phyloP scores from a whole-genome alignment of 2,113 vertebrate genomes.

The Caloenas nicobarica region DNA sequence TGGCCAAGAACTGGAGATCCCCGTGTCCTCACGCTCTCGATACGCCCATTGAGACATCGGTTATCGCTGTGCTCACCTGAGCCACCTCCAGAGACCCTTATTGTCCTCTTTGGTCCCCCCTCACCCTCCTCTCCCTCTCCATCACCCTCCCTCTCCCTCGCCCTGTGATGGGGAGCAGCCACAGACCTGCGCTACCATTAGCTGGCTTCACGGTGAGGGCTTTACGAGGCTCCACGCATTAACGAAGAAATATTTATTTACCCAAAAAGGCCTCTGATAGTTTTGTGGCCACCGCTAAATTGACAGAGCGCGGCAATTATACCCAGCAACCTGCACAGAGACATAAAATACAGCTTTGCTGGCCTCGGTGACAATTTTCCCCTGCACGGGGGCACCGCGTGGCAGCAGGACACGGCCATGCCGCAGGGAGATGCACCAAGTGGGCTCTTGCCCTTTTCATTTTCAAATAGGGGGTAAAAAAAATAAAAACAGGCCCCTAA shows the following conservation, averaged over 20 bases:
- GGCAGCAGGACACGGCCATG: neutral
- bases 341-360: neutral
- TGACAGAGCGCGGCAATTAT: conserved; percentile 50
- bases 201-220: neutral
- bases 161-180: neutral
- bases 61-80: neutral
- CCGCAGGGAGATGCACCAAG: neutral
- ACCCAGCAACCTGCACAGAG: neutral
- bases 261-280: conserved; percentile 50
- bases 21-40: neutral
- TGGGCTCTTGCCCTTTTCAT: neutral
- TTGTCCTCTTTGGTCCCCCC: accelerated
- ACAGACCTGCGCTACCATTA: neutral
- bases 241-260: conserved; percentile 55
- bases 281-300: conserved; percentile 15
- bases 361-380: accelerated
- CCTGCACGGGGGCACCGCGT: accelerated
- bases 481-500: accelerated
- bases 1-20: neutral
- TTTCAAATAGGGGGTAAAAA: neutral
- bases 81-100: neutral
- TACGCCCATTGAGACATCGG: accelerated
- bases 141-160: conserved; percentile 27
- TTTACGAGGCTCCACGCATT: neutral
- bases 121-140: neutral